phyloP scores from a whole-genome alignment of 1,140 invertebrate genomes.

The Musca domestica region DNA sequence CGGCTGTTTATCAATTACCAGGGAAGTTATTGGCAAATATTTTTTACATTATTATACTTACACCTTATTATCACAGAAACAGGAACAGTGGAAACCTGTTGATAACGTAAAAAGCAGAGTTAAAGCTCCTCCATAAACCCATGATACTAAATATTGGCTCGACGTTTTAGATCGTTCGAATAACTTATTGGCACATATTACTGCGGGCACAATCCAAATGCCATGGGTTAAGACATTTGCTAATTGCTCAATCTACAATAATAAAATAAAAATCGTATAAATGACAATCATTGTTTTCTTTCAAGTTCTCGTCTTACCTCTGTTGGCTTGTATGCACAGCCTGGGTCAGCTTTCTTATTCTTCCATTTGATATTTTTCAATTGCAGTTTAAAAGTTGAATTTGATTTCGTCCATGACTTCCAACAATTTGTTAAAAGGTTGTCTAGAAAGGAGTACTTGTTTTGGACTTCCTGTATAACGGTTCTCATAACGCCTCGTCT shows the following conservation, averaged over 20 bases:
- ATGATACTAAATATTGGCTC: slow-evolving; percentile 74
- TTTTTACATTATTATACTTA: slow-evolving; percentile 52
- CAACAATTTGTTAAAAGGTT: slow-evolving; percentile 44
- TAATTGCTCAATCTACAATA: slow-evolving; percentile 74
- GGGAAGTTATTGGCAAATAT: background rate
- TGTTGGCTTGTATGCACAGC: slow-evolving; percentile 60
- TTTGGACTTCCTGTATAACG: slow-evolving; percentile 42
- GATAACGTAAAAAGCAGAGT: slow-evolving; percentile 85
- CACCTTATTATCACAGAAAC: slow-evolving; percentile 73
- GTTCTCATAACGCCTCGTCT: slow-evolving; percentile 27
- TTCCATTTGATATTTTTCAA: slow-evolving; percentile 55
- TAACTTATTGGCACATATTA: slow-evolving; percentile 72
- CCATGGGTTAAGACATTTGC: slow-evolving; percentile 90
- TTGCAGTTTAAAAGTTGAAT: slow-evolving; percentile 38
- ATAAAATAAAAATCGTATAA: slow-evolving; percentile 8
- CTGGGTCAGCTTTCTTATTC: slow-evolving; percentile 58
- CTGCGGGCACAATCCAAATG: slow-evolving; percentile 79
- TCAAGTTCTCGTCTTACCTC: slow-evolving; percentile 54
- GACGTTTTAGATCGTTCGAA: slow-evolving; percentile 68
- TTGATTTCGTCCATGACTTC: slow-evolving; percentile 46
- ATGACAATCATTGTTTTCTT: too few species aligned
- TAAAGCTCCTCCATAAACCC: slow-evolving; percentile 82
- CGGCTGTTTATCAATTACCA: background rate
- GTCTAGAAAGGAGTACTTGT: slow-evolving; percentile 46
- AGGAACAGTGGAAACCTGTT: slow-evolving; percentile 87